Evolutionary conservation across 2,797 vertebrate genomes (phyloP), one percentile per base, ranked within the genome.

Genomic region (Cyprinella venusta): DNA sequence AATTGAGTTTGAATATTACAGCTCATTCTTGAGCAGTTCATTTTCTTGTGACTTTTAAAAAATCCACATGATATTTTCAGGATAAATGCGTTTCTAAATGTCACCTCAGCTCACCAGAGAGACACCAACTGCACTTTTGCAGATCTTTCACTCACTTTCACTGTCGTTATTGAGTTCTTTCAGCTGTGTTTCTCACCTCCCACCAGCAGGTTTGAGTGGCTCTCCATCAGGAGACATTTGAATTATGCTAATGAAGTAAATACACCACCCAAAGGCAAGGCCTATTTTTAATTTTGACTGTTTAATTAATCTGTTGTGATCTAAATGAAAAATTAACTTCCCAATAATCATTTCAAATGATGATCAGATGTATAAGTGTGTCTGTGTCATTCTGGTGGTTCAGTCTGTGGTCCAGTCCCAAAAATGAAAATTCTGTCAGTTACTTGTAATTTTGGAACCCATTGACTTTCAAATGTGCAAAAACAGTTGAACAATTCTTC

Each of bases 221-320:
- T 82, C 61, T 85, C 87, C 50, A 67, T 65, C 30, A 71, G 85
- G 82, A 75, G 81, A 70, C 42, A 36, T 76, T 87, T 93, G 70
- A 94, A 92, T 93, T 93, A 93, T 92, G 88, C 90, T 92, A 50
- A 86, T 68, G 82, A 84, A 86, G 89, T 89, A 92, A 91, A 92
- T 90, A 89, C 71, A 88, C 84, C 80, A 84, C 89, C 82, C 86
- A 89, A 91, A 92, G 91, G 90, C 90, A 87, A 89, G 82, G 84
- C 83, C 89, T 83, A 82, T 89, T 86, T 89, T 91, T 89, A 79
- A 92, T 89, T 88, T 86, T 52, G 18, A 83, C 81, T 69, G 59
- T 89, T 88, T 91, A 89, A 91, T 94, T 90, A 89, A 92, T 90
- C 89, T 88, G 74, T 90, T 93, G 88, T 90, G 87, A 88, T 88